phyloP scores from a whole-genome alignment of 2,888 invertebrate species.

The Carterocephalus palaemon region DNA sequence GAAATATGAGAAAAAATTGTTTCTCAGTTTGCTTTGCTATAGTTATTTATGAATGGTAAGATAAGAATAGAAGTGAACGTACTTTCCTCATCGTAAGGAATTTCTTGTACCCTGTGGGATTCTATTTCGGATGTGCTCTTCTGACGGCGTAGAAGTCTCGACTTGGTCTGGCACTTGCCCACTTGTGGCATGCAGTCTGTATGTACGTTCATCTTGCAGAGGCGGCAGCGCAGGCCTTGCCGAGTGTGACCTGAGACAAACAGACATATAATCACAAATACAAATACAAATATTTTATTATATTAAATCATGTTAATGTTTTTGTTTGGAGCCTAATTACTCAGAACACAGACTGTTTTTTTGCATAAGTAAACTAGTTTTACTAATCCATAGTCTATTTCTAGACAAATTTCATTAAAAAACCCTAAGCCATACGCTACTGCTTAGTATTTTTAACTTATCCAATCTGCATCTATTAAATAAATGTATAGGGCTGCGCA shows the following conservation, averaged over 20 bases:
- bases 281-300: no score
- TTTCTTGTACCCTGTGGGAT: constrained; percentile 81
- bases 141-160: constrained; percentile 89
- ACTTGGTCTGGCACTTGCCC: constrained; percentile 91
- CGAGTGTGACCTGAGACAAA: constrained; percentile 87
- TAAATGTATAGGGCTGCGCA: no score
- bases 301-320: not conserved
- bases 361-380: no score
- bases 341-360: not conserved
- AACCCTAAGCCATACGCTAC: no score
- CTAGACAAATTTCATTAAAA: no score
- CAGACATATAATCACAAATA: constrained; percentile 2
- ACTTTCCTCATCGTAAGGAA: constrained; percentile 88
- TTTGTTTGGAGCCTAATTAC: constrained; percentile 9
- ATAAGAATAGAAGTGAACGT: constrained; percentile 69
- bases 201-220: constrained; percentile 95
- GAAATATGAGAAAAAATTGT: no score
- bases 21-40: not conserved
- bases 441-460: no score
- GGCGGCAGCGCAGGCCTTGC: constrained; percentile 92
- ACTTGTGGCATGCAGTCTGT: constrained; percentile 92
- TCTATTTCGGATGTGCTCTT: constrained; percentile 93
- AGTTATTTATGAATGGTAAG: not conserved
- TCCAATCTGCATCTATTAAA: no score
- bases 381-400: no score